Evolutionary conservation across 2,113 vertebrate species (phyloP).

Genomic region (Jacana jacana): DNA sequence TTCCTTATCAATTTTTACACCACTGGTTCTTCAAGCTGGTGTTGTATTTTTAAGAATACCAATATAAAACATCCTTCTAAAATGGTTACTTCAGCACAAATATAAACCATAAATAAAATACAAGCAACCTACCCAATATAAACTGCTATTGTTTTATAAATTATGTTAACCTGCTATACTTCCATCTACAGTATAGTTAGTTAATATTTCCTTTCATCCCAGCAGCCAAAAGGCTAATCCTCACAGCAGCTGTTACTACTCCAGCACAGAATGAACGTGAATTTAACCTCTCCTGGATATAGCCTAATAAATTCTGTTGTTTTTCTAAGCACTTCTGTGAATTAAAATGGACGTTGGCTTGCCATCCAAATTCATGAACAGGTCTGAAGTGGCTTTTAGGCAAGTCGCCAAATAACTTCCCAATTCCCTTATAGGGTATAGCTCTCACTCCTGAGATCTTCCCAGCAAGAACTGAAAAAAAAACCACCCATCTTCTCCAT

Average conservation of each 20-base stretch:
- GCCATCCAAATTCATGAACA: slow-evolving; percentile 58
- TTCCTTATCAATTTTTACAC: not conserved
- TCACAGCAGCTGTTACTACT: slow-evolving; percentile 71
- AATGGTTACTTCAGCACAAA: not conserved
- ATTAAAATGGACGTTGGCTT: slow-evolving; percentile 62
- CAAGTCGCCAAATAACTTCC: slow-evolving; percentile 58
- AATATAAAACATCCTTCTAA: not conserved
- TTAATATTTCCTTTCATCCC: slow-evolving; percentile 51
- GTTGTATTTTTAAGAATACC: not conserved
- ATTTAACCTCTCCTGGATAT: slow-evolving; percentile 61
- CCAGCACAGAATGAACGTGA: slow-evolving; percentile 53
- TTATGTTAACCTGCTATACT: slow-evolving; percentile 5
- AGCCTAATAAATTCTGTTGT: slow-evolving; percentile 53
- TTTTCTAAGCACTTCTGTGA: slow-evolving; percentile 63
- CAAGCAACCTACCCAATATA: not conserved
- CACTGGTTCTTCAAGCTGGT: not conserved
- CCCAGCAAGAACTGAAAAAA: not conserved
- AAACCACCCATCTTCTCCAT: not conserved
- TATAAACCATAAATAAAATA: not conserved
- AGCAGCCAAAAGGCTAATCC: slow-evolving; percentile 64
- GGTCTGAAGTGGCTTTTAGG: slow-evolving; percentile 70
- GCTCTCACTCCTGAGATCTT: slow-evolving; percentile 51
- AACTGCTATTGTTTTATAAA: not conserved
- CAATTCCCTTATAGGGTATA: slow-evolving; percentile 70
- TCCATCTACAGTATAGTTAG: not conserved